These are phyloP conservation scores for Pegoplata infirma DNA, from an alignment of 2,888 invertebrate species.

Conservation along the genomic window DNA sequence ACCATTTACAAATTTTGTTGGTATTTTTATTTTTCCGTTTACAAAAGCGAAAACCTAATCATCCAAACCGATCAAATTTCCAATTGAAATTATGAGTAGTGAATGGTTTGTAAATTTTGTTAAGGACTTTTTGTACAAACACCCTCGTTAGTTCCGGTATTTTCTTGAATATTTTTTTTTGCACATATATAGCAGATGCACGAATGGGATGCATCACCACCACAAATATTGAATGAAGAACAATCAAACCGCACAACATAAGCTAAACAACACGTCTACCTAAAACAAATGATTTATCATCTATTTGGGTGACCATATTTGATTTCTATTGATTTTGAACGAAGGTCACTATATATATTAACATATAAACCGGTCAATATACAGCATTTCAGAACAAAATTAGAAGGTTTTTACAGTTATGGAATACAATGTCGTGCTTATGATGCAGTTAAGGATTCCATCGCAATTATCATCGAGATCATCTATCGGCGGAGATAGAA, in stretches of 20 bases:
- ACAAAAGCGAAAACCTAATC: conserved; percentile 56
- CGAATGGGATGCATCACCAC: conserved; percentile 27
- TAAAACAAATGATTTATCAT: conserved; percentile 64
- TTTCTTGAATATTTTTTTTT: conserved; percentile 12
- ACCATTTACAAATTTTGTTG: conserved; percentile 70
- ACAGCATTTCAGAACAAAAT: too few relatives aligned
- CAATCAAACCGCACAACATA: conserved; percentile 68
- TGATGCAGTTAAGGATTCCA: too few relatives aligned
- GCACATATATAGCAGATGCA: conserved; percentile 40
- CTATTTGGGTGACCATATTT: conserved; percentile 33
- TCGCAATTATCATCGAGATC: too few relatives aligned
- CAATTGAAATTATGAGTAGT: conserved; percentile 49
- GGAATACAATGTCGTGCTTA: too few relatives aligned
- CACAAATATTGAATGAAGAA: conserved; percentile 42
- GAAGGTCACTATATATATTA: too few relatives aligned
- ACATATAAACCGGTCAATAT: too few relatives aligned
- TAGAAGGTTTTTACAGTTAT: too few relatives aligned
- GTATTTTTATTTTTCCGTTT: conserved; percentile 36
- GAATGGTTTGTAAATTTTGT: conserved; percentile 34
- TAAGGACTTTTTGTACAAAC: conserved; percentile 58
- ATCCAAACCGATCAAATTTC: conserved; percentile 60
- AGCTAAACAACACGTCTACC: conserved; percentile 63
- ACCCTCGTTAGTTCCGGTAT: conserved; percentile 70
- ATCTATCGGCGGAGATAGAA: too few relatives aligned
- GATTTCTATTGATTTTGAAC: too few relatives aligned